Evolutionary conservation across 2,113 vertebrate genomes (phyloP).

Genomic region (Dryoscopus gambensis): DNA sequence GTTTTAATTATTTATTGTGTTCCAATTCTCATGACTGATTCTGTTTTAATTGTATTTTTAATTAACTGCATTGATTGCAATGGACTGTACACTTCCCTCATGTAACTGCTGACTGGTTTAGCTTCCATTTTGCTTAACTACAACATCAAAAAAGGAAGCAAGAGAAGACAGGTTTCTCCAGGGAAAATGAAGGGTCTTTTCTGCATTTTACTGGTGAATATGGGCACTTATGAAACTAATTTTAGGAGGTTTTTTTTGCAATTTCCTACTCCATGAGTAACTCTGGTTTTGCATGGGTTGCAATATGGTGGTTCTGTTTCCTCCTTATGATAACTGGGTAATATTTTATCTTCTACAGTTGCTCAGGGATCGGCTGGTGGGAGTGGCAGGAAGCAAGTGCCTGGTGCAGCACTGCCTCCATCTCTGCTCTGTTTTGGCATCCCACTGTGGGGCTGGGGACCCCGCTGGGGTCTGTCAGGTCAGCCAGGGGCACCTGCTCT

Average conservation of each 20-base stretch:
- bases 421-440: neutral
- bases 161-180: neutral
- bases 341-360: neutral
- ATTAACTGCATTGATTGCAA: conserved; percentile 50
- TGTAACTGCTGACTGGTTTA: neutral
- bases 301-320: neutral
- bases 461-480: fast-evolving
- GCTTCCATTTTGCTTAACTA: neutral
- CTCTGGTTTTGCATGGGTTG: neutral
- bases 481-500: fast-evolving
- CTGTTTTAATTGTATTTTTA: conserved; percentile 57
- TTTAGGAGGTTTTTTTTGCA: neutral
- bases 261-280: neutral
- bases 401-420: neutral
- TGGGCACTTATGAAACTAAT: neutral
- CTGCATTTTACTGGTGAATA: neutral
- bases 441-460: fast-evolving
- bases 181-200: neutral
- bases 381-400: fast-evolving
- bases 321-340: neutral
- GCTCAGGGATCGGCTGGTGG: fast-evolving
- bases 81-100: neutral
- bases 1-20: conserved; percentile 52
- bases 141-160: neutral
- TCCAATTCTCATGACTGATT: conserved; percentile 22